These are phyloP conservation scores for Drosophila paramelanica DNA, from an alignment of 2,888 invertebrate genomes.

Conservation along the genomic window DNA sequence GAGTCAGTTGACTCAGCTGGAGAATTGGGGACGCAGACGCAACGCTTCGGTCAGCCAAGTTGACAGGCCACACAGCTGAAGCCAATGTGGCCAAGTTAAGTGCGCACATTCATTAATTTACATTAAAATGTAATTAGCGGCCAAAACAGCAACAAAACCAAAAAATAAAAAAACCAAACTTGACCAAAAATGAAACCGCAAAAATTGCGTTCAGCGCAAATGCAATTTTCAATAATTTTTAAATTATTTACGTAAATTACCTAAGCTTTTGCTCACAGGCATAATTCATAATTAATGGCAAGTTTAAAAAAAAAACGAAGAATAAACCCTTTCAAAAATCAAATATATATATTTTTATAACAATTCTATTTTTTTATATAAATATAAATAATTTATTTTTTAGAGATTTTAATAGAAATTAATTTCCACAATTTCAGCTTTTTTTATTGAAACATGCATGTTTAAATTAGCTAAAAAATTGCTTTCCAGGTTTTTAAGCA, in stretches of 20 bases:
- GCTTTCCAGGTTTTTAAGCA: slow-evolving; percentile 68
- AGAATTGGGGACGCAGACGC: slow-evolving; percentile 30
- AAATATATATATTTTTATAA: too few species aligned
- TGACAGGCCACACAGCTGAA: slow-evolving; percentile 53
- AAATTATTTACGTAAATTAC: slow-evolving; percentile 22
- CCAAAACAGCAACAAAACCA: slow-evolving; percentile 41
- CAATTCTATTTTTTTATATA: too few species aligned
- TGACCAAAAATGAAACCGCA: slow-evolving; percentile 43
- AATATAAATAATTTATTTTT: too few species aligned
- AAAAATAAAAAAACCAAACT: slow-evolving; percentile 46
- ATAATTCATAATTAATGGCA: slow-evolving; percentile 16
- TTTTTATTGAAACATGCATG: background rate
- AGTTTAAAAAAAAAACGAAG: background rate
- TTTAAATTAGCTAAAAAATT: slow-evolving; percentile 43
- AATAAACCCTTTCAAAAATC: too few species aligned
- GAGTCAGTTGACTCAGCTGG: slow-evolving; percentile 51
- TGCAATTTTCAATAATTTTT: slow-evolving; percentile 56
- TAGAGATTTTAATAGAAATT: too few species aligned
- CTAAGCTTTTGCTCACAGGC: background rate
- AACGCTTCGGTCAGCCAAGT: slow-evolving; percentile 41
- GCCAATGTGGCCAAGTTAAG: slow-evolving; percentile 71
- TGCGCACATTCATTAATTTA: slow-evolving; percentile 81
- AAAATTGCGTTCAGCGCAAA: slow-evolving; percentile 30
- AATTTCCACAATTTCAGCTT: background rate
- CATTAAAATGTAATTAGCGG: slow-evolving; percentile 83